These are phyloP conservation scores for Leptodactylus fallax DNA, from an alignment of 2,797 vertebrate genomes.

Conservation along the genomic window DNA sequence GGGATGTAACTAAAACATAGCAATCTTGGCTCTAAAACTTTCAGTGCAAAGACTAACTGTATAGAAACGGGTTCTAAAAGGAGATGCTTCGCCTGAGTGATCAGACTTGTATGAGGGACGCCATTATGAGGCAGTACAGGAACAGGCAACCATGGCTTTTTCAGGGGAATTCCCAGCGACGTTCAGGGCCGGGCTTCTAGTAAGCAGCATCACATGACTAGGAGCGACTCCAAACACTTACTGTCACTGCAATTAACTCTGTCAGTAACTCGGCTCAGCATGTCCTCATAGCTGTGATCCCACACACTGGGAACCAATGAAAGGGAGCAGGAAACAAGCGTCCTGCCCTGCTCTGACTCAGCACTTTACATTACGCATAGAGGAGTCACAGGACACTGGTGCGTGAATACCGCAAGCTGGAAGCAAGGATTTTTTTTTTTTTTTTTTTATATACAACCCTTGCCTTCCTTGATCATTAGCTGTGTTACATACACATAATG, in stretches of 20 bases:
- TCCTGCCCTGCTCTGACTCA: slow-evolving; percentile 11
- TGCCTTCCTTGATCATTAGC: no score
- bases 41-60: background rate
- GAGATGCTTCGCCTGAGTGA: background rate
- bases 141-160: slow-evolving; percentile 39
- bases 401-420: no score
- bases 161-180: slow-evolving; percentile 68
- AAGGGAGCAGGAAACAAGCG: background rate
- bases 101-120: background rate
- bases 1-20: background rate
- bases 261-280: slow-evolving; percentile 32
- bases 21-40: background rate
- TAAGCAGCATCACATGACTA: slow-evolving; percentile 63
- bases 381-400: background rate
- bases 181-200: slow-evolving; percentile 65
- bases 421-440: no score
- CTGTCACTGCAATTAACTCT: slow-evolving; percentile 63
- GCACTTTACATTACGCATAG: background rate
- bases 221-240: slow-evolving; percentile 62
- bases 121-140: slow-evolving; percentile 19
- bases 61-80: background rate
- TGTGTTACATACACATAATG: no score
- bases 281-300: slow-evolving; percentile 9
- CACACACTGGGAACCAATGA: background rate
- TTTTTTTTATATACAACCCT: no score